phyloP scores from a whole-genome alignment of 92 coral and sea anemone species.

The Plumapathes pennacea region DNA sequence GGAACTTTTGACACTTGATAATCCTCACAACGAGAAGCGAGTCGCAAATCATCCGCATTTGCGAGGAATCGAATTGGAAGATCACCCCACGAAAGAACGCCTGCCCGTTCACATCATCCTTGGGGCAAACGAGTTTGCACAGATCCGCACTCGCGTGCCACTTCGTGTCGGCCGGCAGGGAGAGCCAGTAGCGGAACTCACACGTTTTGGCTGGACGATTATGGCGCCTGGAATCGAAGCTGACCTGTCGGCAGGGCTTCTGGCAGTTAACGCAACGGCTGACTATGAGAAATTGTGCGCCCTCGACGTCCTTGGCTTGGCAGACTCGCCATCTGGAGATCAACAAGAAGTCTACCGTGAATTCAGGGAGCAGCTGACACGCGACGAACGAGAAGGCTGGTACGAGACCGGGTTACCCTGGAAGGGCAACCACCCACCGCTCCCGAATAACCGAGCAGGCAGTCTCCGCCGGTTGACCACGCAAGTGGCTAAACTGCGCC shows the following conservation, averaged over 20 bases:
- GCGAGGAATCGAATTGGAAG: conserved; percentile 13
- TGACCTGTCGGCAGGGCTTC: too few species aligned
- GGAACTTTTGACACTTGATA: conserved; percentile 10
- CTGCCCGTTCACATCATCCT: too few species aligned
- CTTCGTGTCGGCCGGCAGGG: too few species aligned
- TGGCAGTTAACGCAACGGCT: background rate
- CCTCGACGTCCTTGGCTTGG: conserved; percentile 15
- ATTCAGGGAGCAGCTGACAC: conserved; percentile 8
- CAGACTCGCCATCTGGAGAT: background rate
- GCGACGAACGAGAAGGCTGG: background rate
- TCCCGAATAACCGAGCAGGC: conserved; percentile 1
- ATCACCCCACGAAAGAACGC: conserved; percentile 6
- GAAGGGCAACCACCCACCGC: background rate
- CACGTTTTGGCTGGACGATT: too few species aligned
- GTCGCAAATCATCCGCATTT: conserved; percentile 15
- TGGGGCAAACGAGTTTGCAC: too few species aligned
- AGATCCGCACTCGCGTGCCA: too few species aligned
- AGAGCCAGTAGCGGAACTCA: too few species aligned
- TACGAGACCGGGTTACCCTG: conserved; percentile 20
- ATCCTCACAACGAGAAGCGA: conserved; percentile 12
- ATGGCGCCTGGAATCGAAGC: too few species aligned
- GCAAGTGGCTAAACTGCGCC: background rate
- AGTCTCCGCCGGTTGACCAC: background rate
- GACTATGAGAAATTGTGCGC: conserved; percentile 15
- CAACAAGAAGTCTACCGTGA: conserved; percentile 3